phyloP scores from a whole-genome alignment of 2,113 vertebrate genomes.

The Falcunculus frontatus region DNA sequence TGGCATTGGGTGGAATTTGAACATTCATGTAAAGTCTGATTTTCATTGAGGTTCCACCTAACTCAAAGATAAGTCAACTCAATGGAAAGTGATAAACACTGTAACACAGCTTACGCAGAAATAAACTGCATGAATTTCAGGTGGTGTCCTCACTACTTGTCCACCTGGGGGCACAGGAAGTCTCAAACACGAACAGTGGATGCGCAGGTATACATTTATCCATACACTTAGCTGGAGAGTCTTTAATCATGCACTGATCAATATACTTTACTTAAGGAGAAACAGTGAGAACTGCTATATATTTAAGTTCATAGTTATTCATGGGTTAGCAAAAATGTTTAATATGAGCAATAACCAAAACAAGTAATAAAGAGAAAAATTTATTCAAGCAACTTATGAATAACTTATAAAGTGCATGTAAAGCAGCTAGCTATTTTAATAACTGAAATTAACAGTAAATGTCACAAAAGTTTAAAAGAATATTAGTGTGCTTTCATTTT shows the following conservation, averaged over 20 bases:
- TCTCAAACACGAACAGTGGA: neutral
- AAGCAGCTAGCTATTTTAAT: neutral
- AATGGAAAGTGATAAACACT: neutral
- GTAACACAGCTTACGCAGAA: neutral
- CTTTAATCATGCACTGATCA: neutral
- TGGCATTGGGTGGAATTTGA: neutral
- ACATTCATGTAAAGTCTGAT: neutral
- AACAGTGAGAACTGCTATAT: neutral
- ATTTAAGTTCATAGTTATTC: neutral
- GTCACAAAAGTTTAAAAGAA: neutral
- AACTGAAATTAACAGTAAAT: neutral
- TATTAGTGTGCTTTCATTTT: neutral
- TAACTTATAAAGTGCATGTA: neutral
- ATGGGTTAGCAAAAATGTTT: neutral
- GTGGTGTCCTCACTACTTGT: neutral
- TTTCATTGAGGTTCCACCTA: neutral
- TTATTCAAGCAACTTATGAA: neutral
- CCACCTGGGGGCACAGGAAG: neutral
- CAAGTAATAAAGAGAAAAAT: neutral
- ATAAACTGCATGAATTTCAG: neutral
- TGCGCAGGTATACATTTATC: rapidly evolving
- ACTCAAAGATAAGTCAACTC: neutral
- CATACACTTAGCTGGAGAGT: neutral
- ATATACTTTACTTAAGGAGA: neutral
- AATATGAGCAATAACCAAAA: neutral